Evolutionary conservation across 2,113 vertebrate species (phyloP).

Genomic region (Zosterops lateralis): DNA sequence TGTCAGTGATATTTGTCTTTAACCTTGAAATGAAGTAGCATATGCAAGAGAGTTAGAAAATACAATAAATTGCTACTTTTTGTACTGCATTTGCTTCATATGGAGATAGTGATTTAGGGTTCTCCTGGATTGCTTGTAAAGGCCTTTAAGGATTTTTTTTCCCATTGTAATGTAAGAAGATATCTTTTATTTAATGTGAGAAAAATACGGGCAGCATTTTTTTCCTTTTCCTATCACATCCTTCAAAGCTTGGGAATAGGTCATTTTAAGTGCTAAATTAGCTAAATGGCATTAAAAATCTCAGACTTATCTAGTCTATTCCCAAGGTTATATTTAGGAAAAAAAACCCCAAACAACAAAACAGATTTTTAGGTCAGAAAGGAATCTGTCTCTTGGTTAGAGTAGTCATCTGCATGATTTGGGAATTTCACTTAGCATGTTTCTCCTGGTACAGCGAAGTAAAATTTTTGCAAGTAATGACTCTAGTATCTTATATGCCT

Average conservation of each 20-base stretch:
- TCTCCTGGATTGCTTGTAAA: neutral
- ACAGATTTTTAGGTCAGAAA: neutral
- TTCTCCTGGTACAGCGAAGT: neutral
- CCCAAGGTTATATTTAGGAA: neutral
- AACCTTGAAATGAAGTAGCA: neutral
- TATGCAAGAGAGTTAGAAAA: neutral
- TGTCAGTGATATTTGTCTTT: neutral
- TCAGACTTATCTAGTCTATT: neutral
- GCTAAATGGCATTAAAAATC: neutral
- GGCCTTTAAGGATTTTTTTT: neutral
- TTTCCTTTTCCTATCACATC: neutral
- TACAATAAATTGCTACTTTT: neutral
- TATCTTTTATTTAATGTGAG: neutral
- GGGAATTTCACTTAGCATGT: neutral
- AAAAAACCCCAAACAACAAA: fast-evolving
- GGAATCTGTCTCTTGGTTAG: neutral
- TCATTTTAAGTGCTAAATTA: neutral
- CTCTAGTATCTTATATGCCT: neutral
- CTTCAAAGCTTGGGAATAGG: neutral
- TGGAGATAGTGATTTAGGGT: fast-evolving
- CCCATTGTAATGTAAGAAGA: neutral
- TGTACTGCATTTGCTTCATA: neutral
- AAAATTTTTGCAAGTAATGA: neutral
- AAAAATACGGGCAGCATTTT: neutral
- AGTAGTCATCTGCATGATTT: neutral